phyloP scores from a whole-genome alignment of 1,140 invertebrate species.

The Tigriopus japonicus region DNA sequence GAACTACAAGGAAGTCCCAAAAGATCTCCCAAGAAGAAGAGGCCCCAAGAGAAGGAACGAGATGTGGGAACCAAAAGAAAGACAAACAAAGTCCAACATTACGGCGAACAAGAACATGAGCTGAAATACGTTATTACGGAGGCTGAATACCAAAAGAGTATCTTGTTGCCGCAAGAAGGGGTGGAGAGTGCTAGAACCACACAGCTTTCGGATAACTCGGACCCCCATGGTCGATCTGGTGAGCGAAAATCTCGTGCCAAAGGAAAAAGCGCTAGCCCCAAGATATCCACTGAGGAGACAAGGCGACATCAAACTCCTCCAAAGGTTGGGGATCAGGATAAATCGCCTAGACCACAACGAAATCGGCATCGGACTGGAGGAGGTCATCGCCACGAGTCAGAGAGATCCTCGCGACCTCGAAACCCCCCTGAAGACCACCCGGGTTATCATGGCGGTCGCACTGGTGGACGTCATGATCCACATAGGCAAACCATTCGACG shows the following conservation, averaged over 20 bases:
- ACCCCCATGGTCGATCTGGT: background rate
- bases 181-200: background rate
- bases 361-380: background rate
- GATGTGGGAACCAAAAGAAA: too few species aligned
- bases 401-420: background rate
- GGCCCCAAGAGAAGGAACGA: too few species aligned
- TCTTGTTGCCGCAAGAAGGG: too few species aligned
- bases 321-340: background rate
- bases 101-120: background rate
- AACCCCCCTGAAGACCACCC: background rate
- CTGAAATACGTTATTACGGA: conserved; percentile 1
- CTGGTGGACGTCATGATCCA: background rate
- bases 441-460: background rate
- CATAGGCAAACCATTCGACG: background rate
- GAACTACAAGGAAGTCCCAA: too few species aligned
- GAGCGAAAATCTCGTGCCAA: background rate
- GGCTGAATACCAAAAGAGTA: background rate
- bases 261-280: background rate
- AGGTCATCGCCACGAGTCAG: background rate
- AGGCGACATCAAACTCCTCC: background rate
- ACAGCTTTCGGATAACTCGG: background rate
- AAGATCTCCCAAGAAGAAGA: too few species aligned
- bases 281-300: background rate
- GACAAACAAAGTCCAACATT: background rate
- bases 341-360: background rate